Evolutionary conservation across 1,140 invertebrate species (phyloP).

Genomic region (Drosophila murphyi): DNA sequence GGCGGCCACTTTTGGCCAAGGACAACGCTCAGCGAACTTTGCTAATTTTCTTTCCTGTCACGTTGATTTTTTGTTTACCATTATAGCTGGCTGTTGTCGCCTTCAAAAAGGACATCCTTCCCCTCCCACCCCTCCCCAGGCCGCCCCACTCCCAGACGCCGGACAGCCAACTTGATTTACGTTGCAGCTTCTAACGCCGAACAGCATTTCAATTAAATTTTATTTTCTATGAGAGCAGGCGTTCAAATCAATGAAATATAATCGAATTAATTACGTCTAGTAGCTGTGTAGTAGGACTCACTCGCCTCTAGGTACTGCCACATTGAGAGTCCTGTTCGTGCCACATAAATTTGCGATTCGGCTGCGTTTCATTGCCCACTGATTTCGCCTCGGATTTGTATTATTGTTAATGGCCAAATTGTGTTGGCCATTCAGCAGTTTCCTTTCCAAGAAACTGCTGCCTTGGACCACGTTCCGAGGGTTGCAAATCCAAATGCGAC

Average conservation of each 20-base stretch:
- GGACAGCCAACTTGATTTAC: constrained; percentile 68
- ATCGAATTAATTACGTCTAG: constrained; percentile 83
- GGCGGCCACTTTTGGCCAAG: constrained; percentile 55
- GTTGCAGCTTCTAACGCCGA: constrained; percentile 55
- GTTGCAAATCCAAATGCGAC: constrained; percentile 10
- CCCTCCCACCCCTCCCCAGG: neutral
- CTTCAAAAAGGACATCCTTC: constrained; percentile 29
- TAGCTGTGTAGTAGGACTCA: constrained; percentile 34
- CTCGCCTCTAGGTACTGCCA: constrained; percentile 25
- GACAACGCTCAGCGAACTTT: constrained; percentile 66
- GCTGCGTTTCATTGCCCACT: constrained; percentile 72
- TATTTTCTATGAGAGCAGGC: constrained; percentile 70
- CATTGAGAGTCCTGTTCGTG: constrained; percentile 40
- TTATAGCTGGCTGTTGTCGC: constrained; percentile 78
- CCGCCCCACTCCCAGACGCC: neutral
- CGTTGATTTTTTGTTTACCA: constrained; percentile 83
- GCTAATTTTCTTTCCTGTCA: constrained; percentile 83
- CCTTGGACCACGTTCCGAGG: constrained; percentile 20
- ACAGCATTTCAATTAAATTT: constrained; percentile 83
- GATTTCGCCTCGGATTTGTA: constrained; percentile 59
- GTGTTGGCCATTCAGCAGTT: constrained; percentile 48
- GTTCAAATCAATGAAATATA: constrained; percentile 83
- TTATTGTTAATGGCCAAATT: constrained; percentile 79
- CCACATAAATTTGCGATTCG: constrained; percentile 80
- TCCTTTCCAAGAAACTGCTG: constrained; percentile 26